Percentiles rank a stretch among this genome's conserved stretches.
These are phyloP conservation scores for Cabera pusaria DNA, from an alignment of 2,888 invertebrate genomes.

Conservation along the genomic window DNA sequence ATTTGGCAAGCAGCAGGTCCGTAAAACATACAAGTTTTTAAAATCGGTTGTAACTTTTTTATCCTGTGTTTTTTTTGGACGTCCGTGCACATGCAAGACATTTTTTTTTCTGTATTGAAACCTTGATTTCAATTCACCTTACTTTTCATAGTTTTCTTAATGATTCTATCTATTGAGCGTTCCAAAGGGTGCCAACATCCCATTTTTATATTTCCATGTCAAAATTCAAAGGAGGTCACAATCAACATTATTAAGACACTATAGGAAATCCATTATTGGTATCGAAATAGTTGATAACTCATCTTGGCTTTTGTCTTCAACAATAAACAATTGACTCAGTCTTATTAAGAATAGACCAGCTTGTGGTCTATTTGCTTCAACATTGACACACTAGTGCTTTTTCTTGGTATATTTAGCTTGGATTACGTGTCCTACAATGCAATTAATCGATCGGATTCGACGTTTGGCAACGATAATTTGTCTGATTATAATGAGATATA, in stretches of 20 bases:
- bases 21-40: too few species aligned
- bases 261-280: slow-evolving; percentile 3
- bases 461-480: slow-evolving; percentile 48
- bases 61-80: too few species aligned
- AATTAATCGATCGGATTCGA: slow-evolving; percentile 51
- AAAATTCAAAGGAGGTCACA: too few species aligned
- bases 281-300: slow-evolving; percentile 7
- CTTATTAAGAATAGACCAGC: slow-evolving; percentile 39
- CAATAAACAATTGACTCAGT: slow-evolving; percentile 10
- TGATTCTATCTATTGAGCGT: too few species aligned
- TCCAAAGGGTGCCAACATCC: too few species aligned
- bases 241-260: neutral
- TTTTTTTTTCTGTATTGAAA: too few species aligned
- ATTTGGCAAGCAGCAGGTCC: too few species aligned
- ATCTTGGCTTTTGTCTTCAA: slow-evolving; percentile 9
- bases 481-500: slow-evolving; percentile 15
- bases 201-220: too few species aligned
- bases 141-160: too few species aligned
- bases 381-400: slow-evolving; percentile 69
- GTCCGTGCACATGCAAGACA: too few species aligned
- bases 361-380: slow-evolving; percentile 49
- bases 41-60: too few species aligned
- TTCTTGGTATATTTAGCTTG: slow-evolving; percentile 50
- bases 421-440: slow-evolving; percentile 43
- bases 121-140: too few species aligned